Conservation (phyloP, 2,113 vertebrate species). For the Mus spicilegus region DNA sequence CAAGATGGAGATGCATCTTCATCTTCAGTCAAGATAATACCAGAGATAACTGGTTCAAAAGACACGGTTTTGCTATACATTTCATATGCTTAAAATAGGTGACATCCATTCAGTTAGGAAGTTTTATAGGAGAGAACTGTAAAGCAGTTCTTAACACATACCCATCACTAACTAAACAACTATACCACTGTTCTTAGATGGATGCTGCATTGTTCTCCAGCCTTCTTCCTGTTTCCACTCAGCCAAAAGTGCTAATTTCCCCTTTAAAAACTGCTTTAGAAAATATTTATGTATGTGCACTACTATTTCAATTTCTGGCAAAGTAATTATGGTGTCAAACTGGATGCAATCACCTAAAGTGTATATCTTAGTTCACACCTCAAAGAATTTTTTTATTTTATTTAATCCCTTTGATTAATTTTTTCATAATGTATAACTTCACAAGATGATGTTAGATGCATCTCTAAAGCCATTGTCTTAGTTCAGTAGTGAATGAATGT, state of each 20-base stretch:
- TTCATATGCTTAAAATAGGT: background rate
- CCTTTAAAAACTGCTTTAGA: background rate
- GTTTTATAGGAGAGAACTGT: background rate
- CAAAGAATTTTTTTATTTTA: background rate
- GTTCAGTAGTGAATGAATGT: background rate
- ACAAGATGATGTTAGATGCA: background rate
- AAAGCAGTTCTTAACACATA: background rate
- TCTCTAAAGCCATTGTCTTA: background rate
- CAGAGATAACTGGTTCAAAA: background rate
- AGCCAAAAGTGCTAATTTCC: background rate
- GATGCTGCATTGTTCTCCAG: background rate
- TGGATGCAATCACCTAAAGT: background rate
- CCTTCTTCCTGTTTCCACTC: background rate
- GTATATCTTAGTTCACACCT: background rate
- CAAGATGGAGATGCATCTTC: background rate
- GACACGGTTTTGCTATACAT: background rate
- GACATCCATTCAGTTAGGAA: background rate
- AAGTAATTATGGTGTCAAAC: constrained; percentile 4
- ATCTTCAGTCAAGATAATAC: background rate
- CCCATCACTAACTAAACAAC: background rate
- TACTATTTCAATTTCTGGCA: background rate
- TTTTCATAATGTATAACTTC: background rate
- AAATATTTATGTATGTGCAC: too few species aligned
- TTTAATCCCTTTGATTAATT: too few species aligned
- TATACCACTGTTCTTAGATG: background rate